phyloP scores from a whole-genome alignment of 2,888 invertebrate genomes.

The Molorchus minor region DNA sequence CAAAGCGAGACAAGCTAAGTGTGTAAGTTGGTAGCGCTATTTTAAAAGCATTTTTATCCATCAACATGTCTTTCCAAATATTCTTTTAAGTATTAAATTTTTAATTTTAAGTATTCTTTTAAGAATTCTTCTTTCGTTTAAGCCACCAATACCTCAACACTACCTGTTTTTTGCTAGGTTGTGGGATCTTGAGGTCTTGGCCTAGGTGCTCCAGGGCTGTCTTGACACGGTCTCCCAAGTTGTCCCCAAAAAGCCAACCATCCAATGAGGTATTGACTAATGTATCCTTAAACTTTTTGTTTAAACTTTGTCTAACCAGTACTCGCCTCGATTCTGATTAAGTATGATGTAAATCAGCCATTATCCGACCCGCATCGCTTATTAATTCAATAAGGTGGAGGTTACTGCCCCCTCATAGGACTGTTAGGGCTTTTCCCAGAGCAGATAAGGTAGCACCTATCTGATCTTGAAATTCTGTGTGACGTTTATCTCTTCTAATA shows the following conservation, averaged over 20 bases:
- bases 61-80: no score
- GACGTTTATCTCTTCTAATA: no score
- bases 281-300: background rate
- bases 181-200: background rate
- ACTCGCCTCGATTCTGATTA: background rate
- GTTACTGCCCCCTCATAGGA: background rate
- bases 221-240: background rate
- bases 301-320: background rate
- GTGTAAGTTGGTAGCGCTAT: no score
- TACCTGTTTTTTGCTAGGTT: background rate
- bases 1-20: no score
- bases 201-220: background rate
- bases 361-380: background rate
- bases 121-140: no score
- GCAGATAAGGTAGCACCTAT: no score
- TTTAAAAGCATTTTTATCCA: no score
- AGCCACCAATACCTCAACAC: no score
- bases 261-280: background rate
- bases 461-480: no score
- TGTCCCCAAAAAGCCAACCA: background rate
- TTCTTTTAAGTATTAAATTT: no score
- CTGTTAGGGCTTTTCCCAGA: no score
- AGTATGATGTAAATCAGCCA: background rate
- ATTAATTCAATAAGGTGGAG: background rate
- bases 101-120: no score